Percentiles rank a stretch among this genome's conserved stretches.
Conservation (phyloP, 2,113 vertebrate species). For the Hydropotes inermis region DNA sequence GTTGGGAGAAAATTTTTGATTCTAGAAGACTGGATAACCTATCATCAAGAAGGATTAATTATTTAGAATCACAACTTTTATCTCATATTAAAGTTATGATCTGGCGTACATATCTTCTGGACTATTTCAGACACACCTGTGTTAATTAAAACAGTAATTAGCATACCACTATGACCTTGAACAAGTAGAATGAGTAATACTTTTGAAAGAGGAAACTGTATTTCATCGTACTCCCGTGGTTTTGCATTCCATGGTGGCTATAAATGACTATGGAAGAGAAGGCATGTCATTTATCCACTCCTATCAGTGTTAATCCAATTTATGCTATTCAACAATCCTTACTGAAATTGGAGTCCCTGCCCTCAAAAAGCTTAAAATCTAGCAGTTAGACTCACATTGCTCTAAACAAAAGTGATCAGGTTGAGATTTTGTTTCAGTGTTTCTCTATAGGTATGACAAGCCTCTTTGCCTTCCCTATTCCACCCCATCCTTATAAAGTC, state of each 20-base stretch:
- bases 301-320: neutral
- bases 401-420: neutral
- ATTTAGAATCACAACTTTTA: neutral
- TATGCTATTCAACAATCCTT: neutral
- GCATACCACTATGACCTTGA: neutral
- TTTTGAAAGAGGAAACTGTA: neutral
- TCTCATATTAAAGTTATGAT: neutral
- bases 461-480: neutral
- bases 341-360: neutral
- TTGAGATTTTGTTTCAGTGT: neutral
- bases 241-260: neutral
- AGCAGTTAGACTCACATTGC: neutral
- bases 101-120: neutral
- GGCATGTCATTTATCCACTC: neutral
- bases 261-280: neutral
- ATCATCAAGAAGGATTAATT: neutral
- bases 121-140: neutral
- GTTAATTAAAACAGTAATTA: neutral
- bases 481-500: neutral
- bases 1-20: neutral
- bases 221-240: neutral
- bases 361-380: neutral
- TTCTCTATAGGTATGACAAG: neutral
- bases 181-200: neutral
- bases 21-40: neutral